Percentiles rank a stretch among this genome's conserved stretches.
These are phyloP conservation scores for Lochmaea capreae DNA, from an alignment of 2,888 invertebrate genomes.

Conservation along the genomic window DNA sequence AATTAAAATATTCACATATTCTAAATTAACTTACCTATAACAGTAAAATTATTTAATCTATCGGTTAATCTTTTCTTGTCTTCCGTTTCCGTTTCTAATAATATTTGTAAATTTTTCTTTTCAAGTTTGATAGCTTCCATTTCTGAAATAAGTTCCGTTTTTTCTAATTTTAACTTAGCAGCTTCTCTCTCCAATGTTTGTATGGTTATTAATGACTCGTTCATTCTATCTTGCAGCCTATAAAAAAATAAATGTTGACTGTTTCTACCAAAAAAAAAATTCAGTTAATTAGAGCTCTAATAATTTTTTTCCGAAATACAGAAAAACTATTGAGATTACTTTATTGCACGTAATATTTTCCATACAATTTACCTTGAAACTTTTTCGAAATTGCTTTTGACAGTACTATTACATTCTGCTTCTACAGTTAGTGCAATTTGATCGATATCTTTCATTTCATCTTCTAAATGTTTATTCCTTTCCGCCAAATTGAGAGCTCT, in stretches of 20 bases:
- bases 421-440: constrained; percentile 80
- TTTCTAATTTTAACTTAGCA: constrained; percentile 64
- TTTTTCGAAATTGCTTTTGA: constrained; percentile 71
- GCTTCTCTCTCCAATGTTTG: constrained; percentile 67
- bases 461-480: constrained; percentile 76
- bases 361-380: constrained; percentile 59
- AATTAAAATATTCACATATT: too few species aligned
- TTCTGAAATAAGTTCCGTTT: constrained; percentile 66
- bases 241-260: constrained; percentile 18
- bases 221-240: constrained; percentile 66
- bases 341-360: too few species aligned
- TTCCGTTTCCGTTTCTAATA: constrained; percentile 68
- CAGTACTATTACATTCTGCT: constrained; percentile 78
- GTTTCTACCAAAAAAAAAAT: too few species aligned
- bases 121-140: constrained; percentile 69
- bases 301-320: too few species aligned
- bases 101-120: constrained; percentile 70
- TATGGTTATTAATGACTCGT: constrained; percentile 65
- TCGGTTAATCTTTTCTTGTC: constrained; percentile 71
- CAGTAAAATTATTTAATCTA: constrained; percentile 71
- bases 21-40: constrained; percentile 66
- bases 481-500: constrained; percentile 80
- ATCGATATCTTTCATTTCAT: constrained; percentile 79
- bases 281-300: too few species aligned
- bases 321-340: too few species aligned